These are phyloP conservation scores for Zophobas morio DNA, from an alignment of 1,140 invertebrate genomes.

Conservation along the genomic window DNA sequence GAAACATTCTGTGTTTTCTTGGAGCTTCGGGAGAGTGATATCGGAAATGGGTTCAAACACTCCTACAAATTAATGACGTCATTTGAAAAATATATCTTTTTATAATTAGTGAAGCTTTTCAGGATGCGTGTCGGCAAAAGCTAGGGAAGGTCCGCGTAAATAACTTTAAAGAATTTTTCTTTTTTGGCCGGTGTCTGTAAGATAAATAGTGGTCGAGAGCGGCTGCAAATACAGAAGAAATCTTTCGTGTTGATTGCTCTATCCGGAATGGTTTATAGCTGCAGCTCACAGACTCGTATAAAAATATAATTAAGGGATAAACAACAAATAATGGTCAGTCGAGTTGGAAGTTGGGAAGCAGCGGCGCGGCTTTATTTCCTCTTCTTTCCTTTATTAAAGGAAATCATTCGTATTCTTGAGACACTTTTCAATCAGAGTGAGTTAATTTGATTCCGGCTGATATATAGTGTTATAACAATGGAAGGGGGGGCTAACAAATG, in stretches of 20 bases:
- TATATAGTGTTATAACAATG: slow-evolving; percentile 32
- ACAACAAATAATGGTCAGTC: neutral
- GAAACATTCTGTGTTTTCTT: too few relatives aligned
- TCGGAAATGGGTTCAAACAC: too few relatives aligned
- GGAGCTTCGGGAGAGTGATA: too few relatives aligned
- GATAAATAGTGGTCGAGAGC: neutral
- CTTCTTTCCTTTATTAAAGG: slow-evolving; percentile 5
- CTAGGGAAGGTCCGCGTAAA: too few relatives aligned
- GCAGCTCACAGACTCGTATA: neutral
- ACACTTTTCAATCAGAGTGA: slow-evolving; percentile 22
- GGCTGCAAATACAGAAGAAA: neutral
- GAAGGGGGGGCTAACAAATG: slow-evolving; percentile 9
- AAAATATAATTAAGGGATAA: slow-evolving; percentile 16
- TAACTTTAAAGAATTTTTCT: too few relatives aligned
- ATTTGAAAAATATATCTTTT: too few relatives aligned
- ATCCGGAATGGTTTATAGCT: slow-evolving; percentile 2
- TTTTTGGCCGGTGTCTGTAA: neutral
- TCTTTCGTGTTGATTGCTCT: neutral
- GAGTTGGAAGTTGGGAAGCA: neutral
- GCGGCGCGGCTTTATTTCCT: neutral
- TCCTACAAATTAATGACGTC: too few relatives aligned
- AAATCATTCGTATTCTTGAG: slow-evolving; percentile 28
- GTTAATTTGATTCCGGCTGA: slow-evolving; percentile 28
- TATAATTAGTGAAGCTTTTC: too few relatives aligned
- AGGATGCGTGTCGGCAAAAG: too few relatives aligned